A percentile compares a stretch with the other conserved stretches of the same genome.
Evolutionary conservation across 2,888 invertebrate species (phyloP).

Genomic region (Tyria jacobaeae): DNA sequence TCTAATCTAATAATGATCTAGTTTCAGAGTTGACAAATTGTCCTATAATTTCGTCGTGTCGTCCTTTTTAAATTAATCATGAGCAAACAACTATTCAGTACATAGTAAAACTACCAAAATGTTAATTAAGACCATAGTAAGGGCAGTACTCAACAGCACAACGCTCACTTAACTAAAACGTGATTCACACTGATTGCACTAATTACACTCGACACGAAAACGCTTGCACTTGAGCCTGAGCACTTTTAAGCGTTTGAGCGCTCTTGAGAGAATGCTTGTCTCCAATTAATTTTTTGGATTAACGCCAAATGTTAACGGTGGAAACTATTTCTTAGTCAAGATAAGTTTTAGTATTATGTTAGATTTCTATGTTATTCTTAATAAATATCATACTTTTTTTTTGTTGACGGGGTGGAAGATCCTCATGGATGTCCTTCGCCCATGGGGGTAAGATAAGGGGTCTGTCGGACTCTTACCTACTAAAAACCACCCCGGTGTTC

Average conservation of each 20-base stretch:
- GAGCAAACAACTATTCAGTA: not conserved
- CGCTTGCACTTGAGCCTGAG: slow-evolving; percentile 54
- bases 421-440: too few relatives aligned
- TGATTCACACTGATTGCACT: slow-evolving; percentile 78
- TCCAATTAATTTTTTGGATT: slow-evolving; percentile 82
- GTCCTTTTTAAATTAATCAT: too few relatives aligned
- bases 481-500: too few relatives aligned
- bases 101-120: not conserved
- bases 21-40: too few relatives aligned
- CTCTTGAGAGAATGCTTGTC: slow-evolving; percentile 58
- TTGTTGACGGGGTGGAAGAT: too few relatives aligned
- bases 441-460: too few relatives aligned
- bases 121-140: slow-evolving; percentile 38
- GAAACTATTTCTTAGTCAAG: slow-evolving; percentile 40
- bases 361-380: not conserved
- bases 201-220: slow-evolving; percentile 69
- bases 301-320: slow-evolving; percentile 66
- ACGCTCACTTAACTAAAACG: slow-evolving; percentile 70
- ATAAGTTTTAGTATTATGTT: slow-evolving; percentile 16
- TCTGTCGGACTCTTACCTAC: too few relatives aligned
- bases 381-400: not conserved
- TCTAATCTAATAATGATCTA: too few relatives aligned
- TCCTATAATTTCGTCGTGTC: too few relatives aligned
- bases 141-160: slow-evolving; percentile 59
- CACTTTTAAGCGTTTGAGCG: slow-evolving; percentile 51